Evolutionary conservation across 53 echinoderm and acorn worm species (phyloP).

Genomic region (Patiria pectinifera): DNA sequence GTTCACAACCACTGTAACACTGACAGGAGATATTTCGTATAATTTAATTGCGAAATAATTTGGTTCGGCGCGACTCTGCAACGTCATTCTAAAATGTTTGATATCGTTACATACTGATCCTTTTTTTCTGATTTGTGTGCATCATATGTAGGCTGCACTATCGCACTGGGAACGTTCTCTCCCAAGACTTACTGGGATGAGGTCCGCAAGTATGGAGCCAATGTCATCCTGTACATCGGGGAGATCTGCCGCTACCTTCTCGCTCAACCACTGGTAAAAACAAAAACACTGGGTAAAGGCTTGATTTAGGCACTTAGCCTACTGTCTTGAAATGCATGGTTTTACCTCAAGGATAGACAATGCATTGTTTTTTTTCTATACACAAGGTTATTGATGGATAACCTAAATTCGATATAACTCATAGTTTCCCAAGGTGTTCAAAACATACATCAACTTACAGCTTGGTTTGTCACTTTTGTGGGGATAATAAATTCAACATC

Average conservation of each 20-base stretch:
- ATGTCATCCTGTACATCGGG: conserved; percentile 87
- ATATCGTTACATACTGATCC: not conserved
- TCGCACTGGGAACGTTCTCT: conserved; percentile 82
- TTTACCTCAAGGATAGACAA: not conserved
- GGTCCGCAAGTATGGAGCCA: conserved; percentile 76
- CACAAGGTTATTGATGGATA: no score
- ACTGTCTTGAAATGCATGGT: not conserved
- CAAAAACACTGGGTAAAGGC: not conserved
- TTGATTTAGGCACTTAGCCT: not conserved
- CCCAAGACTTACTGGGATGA: conserved; percentile 85
- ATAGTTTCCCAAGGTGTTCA: no score
- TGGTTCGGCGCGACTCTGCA: no score
- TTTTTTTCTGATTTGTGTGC: not conserved
- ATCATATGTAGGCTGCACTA: conserved; percentile 65
- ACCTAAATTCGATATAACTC: no score
- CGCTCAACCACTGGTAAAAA: conserved; percentile 59
- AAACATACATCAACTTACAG: no score
- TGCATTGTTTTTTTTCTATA: no score
- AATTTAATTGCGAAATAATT: no score
- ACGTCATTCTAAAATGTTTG: not conserved
- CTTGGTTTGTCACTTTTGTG: not conserved
- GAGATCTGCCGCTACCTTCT: conserved; percentile 88
- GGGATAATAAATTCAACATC: no score
- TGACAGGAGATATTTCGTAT: no score
- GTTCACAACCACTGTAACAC: no score